These are phyloP conservation scores for Myiagra hebetior DNA, from an alignment of 2,113 vertebrate species.

Conservation along the genomic window DNA sequence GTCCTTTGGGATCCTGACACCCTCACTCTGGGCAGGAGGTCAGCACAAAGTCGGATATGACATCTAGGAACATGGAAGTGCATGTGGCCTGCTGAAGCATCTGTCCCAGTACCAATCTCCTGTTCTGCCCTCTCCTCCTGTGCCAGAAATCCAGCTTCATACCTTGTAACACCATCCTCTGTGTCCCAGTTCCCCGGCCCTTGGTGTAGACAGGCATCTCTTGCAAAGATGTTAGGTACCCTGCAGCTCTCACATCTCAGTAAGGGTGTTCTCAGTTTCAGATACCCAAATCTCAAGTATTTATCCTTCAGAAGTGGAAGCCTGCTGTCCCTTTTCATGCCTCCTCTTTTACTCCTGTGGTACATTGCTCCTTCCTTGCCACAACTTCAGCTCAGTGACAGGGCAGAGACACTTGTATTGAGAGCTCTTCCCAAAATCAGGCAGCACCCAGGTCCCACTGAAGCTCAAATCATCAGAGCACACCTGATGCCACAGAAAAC, in stretches of 20 bases:
- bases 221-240: not conserved
- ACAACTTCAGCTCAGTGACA: not conserved
- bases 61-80: not conserved
- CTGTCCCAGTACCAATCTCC: not conserved
- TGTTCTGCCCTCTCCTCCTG: not conserved
- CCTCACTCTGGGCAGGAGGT: not conserved
- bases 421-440: not conserved
- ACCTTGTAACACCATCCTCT: not conserved
- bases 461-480: not conserved
- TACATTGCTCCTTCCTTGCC: not conserved
- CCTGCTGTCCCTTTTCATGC: not conserved
- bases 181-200: fast-evolving
- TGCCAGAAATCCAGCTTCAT: not conserved
- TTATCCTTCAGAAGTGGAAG: not conserved
- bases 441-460: not conserved
- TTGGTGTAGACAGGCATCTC: not conserved
- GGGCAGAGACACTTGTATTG: not conserved
- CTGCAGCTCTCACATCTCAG: not conserved
- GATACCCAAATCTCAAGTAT: not conserved
- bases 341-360: not conserved
- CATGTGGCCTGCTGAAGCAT: not conserved
- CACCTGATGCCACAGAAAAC: not conserved
- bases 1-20: not conserved
- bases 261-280: not conserved
- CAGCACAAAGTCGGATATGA: not conserved